Conservation (phyloP, 2,797 vertebrate species). For the Enteromius viviparus region DNA sequence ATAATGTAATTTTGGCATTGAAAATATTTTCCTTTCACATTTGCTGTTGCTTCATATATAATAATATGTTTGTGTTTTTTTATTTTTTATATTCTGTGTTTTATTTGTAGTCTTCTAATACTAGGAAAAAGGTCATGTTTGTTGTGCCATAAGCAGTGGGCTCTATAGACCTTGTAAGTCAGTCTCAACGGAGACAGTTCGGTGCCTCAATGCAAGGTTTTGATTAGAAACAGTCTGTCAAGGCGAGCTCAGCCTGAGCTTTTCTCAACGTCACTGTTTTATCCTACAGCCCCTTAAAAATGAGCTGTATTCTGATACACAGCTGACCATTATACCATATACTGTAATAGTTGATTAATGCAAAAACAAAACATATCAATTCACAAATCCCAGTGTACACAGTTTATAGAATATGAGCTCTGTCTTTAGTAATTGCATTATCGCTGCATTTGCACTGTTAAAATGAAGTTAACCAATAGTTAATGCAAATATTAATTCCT, state of each 20-base stretch:
- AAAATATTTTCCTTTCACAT: background rate
- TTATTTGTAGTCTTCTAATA: background rate
- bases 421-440: background rate
- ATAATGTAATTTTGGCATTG: background rate
- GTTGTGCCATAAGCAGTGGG: background rate
- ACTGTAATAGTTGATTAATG: background rate
- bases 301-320: background rate
- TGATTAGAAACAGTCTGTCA: slow-evolving; percentile 27
- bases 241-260: slow-evolving; percentile 4
- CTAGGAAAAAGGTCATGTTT: background rate
- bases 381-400: background rate
- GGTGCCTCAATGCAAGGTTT: slow-evolving; percentile 36
- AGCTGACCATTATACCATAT: background rate
- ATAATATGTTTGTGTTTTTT: background rate
- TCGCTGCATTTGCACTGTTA: background rate
- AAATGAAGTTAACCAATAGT: background rate
- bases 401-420: background rate
- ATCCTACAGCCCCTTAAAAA: background rate
- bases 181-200: slow-evolving; percentile 10
- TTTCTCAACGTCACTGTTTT: background rate
- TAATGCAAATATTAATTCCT: background rate
- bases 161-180: slow-evolving; percentile 27
- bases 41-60: background rate
- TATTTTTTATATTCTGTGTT: background rate
- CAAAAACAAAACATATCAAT: background rate